Percentiles rank a stretch among this genome's conserved stretches.
phyloP scores from a whole-genome alignment of 2,797 vertebrate genomes.

The Macropus fuliginosus region DNA sequence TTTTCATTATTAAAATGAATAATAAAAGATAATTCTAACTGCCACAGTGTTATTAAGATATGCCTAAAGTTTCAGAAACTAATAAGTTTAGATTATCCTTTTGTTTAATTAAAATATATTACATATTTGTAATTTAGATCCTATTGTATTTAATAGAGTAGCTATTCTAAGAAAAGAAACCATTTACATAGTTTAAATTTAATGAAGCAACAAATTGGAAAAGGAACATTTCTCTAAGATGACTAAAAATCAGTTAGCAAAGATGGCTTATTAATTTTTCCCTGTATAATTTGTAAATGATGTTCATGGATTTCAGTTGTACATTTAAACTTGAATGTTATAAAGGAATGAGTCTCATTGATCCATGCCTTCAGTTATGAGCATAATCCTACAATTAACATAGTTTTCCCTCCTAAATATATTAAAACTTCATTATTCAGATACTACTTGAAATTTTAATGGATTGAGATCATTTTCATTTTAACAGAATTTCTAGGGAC shows the following conservation, averaged over 20 bases:
- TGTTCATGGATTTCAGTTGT: slow-evolving; percentile 25
- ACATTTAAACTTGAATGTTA: slow-evolving; percentile 28
- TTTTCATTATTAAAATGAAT: slow-evolving; percentile 52
- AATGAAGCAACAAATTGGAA: slow-evolving; percentile 1
- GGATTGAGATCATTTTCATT: not conserved
- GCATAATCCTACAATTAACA: not conserved
- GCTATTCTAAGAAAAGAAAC: slow-evolving; percentile 50
- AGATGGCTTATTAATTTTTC: slow-evolving; percentile 24
- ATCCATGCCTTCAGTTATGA: not conserved
- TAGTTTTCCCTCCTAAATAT: slow-evolving; percentile 22
- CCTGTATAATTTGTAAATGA: slow-evolving; percentile 16
- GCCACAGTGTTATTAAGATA: slow-evolving; percentile 2
- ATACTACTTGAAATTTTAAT: slow-evolving; percentile 1
- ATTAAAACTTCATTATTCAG: slow-evolving; percentile 30
- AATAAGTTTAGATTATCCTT: slow-evolving; percentile 57
- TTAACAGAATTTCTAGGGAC: not conserved
- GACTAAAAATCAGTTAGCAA: not conserved
- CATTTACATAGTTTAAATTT: slow-evolving; percentile 42
- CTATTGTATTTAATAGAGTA: slow-evolving; percentile 55
- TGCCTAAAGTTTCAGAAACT: slow-evolving; percentile 60
- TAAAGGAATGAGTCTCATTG: not conserved
- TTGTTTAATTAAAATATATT: slow-evolving; percentile 64
- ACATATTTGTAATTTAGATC: slow-evolving; percentile 66
- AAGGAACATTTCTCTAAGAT: slow-evolving; percentile 31
- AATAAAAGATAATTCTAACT: slow-evolving; percentile 45